A percentile compares a stretch with the other conserved stretches of the same genome.
Evolutionary conservation across 2,113 vertebrate species (phyloP).

Genomic region (Elephantulus edwardii): DNA sequence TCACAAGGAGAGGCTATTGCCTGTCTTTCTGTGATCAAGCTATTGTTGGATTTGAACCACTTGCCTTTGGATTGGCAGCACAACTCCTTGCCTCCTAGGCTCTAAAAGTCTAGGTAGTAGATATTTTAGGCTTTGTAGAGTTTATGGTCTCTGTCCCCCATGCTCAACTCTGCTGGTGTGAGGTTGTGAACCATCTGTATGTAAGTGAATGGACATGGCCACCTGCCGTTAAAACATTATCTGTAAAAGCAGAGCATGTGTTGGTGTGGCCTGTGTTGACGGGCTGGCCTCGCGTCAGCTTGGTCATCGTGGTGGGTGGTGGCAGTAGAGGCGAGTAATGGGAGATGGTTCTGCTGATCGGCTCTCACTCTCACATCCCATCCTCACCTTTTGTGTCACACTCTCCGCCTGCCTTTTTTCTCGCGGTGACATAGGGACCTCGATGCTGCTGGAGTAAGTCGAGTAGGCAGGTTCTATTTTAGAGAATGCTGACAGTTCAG

Average conservation of each 20-base stretch:
- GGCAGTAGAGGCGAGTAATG: neutral
- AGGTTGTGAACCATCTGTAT: neutral
- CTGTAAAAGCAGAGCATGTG: neutral
- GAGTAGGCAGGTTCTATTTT: neutral
- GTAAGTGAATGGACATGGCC: neutral
- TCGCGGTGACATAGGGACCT: neutral
- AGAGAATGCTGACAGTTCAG: neutral
- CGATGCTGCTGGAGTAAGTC: neutral
- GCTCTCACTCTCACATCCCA: neutral
- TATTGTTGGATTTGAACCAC: too few species aligned
- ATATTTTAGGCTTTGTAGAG: neutral
- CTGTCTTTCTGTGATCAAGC: too few species aligned
- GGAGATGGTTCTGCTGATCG: neutral
- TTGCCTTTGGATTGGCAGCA: too few species aligned
- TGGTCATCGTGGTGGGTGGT: too few species aligned
- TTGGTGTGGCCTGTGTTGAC: neutral
- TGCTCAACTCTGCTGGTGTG: too few species aligned
- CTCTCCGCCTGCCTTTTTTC: neutral
- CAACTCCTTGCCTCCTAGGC: too few species aligned
- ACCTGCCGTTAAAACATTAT: constrained; percentile 49
- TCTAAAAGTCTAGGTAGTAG: neutral
- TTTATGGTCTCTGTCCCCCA: neutral
- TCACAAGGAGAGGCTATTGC: too few species aligned
- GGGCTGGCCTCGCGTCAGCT: neutral
- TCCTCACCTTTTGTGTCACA: neutral